Evolutionary conservation across 2,888 invertebrate genomes (phyloP).

Genomic region (Hetaerina titia): DNA sequence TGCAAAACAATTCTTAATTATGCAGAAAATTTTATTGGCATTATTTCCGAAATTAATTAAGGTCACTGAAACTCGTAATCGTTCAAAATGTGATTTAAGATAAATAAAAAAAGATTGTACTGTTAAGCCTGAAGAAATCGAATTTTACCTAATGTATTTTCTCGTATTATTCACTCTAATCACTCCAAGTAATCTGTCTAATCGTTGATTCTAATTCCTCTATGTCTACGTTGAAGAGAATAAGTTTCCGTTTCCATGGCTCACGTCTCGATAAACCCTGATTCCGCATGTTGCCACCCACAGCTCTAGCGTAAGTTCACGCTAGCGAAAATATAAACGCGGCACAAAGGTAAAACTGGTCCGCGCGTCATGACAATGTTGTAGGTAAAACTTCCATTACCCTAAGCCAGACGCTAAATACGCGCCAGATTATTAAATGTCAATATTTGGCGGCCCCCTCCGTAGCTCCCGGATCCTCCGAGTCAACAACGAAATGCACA

Average conservation of each 20-base stretch:
- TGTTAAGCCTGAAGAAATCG: too few relatives aligned
- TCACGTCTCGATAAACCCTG: not conserved
- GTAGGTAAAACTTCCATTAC: constrained; percentile 53
- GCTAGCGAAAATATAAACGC: not conserved
- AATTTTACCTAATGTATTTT: too few relatives aligned
- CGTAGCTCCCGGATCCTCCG: not conserved
- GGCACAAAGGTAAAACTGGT: not conserved
- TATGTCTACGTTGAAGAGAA: not conserved
- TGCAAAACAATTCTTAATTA: too few relatives aligned
- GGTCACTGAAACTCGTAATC: too few relatives aligned
- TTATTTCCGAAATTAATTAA: too few relatives aligned
- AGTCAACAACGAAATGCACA: constrained; percentile 13
- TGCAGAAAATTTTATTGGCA: too few relatives aligned
- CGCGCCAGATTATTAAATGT: constrained; percentile 58
- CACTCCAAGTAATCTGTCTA: not conserved
- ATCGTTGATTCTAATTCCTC: not conserved
- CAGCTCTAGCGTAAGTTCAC: not conserved
- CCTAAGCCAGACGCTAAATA: constrained; percentile 58
- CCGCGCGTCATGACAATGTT: constrained; percentile 2
- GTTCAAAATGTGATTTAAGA: too few relatives aligned
- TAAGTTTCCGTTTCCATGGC: not conserved
- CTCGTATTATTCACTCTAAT: too few relatives aligned
- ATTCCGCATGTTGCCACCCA: not conserved
- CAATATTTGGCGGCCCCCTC: constrained; percentile 56
- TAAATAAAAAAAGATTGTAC: too few relatives aligned